A percentile compares a stretch with the other conserved stretches of the same genome.
These are phyloP conservation scores for Lasioglossum zephyrum DNA, from an alignment of 2,888 invertebrate species.

Conservation along the genomic window DNA sequence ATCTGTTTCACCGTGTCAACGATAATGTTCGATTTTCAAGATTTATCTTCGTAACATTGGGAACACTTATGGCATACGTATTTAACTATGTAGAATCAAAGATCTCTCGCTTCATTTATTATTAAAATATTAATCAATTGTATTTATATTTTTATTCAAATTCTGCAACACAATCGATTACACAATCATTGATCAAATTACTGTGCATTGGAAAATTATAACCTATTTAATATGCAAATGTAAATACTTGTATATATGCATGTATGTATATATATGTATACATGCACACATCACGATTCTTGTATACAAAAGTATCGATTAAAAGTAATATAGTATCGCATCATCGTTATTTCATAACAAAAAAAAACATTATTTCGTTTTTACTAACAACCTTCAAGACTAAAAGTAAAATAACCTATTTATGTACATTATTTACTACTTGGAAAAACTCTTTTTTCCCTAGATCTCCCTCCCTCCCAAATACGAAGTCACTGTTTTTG, in stretches of 20 bases:
- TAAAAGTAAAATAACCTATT: not conserved
- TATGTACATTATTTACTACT: not conserved
- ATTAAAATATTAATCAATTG: not conserved
- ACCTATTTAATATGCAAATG: constrained; percentile 4
- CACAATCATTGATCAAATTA: not conserved
- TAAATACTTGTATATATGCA: not conserved
- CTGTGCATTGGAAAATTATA: not conserved
- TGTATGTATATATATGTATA: not conserved
- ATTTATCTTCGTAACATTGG: not conserved
- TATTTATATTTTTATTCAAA: not conserved
- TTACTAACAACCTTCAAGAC: not conserved
- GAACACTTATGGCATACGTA: not conserved
- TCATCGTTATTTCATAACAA: not conserved
- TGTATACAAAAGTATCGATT: not conserved
- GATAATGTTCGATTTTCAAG: not conserved
- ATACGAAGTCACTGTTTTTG: not conserved
- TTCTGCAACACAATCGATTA: not conserved
- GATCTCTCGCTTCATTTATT: not conserved
- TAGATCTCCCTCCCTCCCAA: not conserved
- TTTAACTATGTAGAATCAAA: not conserved
- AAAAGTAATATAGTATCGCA: not conserved
- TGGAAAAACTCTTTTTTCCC: not conserved
- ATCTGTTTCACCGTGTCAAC: not conserved
- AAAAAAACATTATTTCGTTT: not conserved
- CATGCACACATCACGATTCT: not conserved